phyloP scores from a whole-genome alignment of 2,888 invertebrate species.

The Coremacera marginata region DNA sequence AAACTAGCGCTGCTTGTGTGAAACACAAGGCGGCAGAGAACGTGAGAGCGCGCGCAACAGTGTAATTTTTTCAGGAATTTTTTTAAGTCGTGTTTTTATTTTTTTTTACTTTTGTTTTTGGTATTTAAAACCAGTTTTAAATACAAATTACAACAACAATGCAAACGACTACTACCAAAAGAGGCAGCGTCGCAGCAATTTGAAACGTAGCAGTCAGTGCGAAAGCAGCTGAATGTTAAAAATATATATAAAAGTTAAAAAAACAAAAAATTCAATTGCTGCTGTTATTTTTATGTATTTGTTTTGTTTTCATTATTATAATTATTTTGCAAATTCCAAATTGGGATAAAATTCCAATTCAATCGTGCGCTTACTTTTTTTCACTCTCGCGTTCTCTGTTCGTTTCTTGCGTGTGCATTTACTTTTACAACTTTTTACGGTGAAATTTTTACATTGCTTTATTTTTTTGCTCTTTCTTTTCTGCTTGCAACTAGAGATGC shows the following conservation, averaged over 20 bases:
- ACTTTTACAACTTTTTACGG: not conserved
- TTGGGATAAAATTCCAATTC: slow-evolving; percentile 1
- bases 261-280: not conserved
- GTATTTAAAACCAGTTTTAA: slow-evolving; percentile 38
- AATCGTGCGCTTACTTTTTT: not conserved
- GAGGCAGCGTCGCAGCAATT: slow-evolving; percentile 1
- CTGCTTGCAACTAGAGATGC: not conserved
- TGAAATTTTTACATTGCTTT: slow-evolving; percentile 1
- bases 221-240: not conserved
- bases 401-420: not conserved
- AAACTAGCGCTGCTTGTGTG: slow-evolving; percentile 1
- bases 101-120: slow-evolving; percentile 27
- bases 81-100: not conserved
- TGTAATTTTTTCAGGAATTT: slow-evolving; percentile 10
- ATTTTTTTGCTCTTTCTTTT: not conserved
- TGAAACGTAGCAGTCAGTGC: not conserved
- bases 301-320: slow-evolving; percentile 8
- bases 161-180: not conserved
- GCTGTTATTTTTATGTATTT: not conserved
- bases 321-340: not conserved
- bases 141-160: slow-evolving; percentile 16
- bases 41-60: slow-evolving; percentile 26
- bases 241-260: not conserved
- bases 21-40: not conserved
- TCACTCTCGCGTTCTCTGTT: not conserved